Percentiles rank a stretch among this genome's conserved stretches.
Conservation (phyloP, 2,888 invertebrate species). For the Drosophila affinis region DNA sequence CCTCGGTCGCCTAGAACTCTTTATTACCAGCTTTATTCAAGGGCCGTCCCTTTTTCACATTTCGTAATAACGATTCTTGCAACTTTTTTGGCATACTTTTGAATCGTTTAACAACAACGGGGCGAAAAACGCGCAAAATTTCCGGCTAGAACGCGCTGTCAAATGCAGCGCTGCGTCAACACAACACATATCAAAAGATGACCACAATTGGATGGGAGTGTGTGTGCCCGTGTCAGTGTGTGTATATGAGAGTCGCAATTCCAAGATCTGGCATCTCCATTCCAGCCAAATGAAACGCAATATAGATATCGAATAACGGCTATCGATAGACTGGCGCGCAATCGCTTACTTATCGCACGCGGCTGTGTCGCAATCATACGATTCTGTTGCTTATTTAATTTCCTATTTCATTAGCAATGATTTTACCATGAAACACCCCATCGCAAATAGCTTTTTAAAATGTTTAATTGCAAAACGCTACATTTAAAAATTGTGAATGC, state of each 20-base stretch:
- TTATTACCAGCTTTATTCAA: neutral
- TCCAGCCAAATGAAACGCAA: neutral
- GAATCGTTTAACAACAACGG: neutral
- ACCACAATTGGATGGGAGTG: slow-evolving; percentile 73
- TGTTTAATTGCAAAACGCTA: neutral
- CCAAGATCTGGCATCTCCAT: neutral
- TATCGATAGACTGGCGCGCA: neutral
- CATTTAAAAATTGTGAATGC: slow-evolving; percentile 82
- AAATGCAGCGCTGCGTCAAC: slow-evolving; percentile 60
- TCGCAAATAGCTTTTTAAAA: too few relatives aligned
- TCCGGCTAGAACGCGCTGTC: slow-evolving; percentile 54
- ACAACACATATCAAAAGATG: slow-evolving; percentile 78
- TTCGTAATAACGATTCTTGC: neutral
- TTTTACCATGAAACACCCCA: neutral
- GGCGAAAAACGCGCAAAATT: slow-evolving; percentile 14
- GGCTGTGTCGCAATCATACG: neutral
- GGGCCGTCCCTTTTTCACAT: neutral
- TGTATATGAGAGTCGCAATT: neutral
- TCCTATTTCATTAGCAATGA: neutral
- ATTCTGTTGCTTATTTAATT: neutral
- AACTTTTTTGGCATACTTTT: neutral
- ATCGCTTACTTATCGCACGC: neutral
- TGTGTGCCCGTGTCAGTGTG: slow-evolving; percentile 68
- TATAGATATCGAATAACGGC: neutral
- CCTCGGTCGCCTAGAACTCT: neutral